Base-by-base conservation (phyloP, 92 coral and sea anemone species). In the Epizoanthus rinbou region DNA sequence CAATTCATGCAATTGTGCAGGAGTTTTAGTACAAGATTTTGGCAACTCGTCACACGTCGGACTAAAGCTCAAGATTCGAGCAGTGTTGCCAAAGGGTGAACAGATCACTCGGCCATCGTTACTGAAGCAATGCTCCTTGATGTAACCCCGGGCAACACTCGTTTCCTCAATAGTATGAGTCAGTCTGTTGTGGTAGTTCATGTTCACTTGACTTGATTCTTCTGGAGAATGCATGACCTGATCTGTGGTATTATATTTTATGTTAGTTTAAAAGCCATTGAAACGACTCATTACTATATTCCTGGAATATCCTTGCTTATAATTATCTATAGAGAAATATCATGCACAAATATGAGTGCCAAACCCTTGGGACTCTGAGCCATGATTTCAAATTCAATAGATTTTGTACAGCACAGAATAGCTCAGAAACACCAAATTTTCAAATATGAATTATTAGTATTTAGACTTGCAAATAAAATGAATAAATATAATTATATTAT, bases 21-120 rank as follows among this genome's bases (percentile, higher is more conserved):
- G 91, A 63, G 71, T 72, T n/a, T 70, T 84, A 33, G 24, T 67
- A 52, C 88, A 73, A 73, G 95, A 85, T 33, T 86, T 80, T 28
- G 93, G 81, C 74, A 94, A 80, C 73, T 95, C 98, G 39, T 89
- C 94, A 41, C 99, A 96, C 23, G 81, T 87, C 6, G 89, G 39
- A 74, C 82, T 90, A 58, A 95, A 95, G 58, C 89, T 82, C 24
- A 95, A 84, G 37, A 95, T 79, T 56, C 98, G 85, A 8, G 97
- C 90, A 43, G 98, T 92, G 83, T 95, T 91, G 3, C 96, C 98
- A 91, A 94, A 95, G 1, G 98, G 98, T 9, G 99, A 96, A 24
- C 97, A 92, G 66, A 96, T 96, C 71, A 92, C 85, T 17, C 98
- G 85, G 57, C 99, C 98, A 80, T 96, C 98, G 23, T 70, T 81